phyloP scores from a whole-genome alignment of 1,140 invertebrate genomes.

The Antheraea mylitta region DNA sequence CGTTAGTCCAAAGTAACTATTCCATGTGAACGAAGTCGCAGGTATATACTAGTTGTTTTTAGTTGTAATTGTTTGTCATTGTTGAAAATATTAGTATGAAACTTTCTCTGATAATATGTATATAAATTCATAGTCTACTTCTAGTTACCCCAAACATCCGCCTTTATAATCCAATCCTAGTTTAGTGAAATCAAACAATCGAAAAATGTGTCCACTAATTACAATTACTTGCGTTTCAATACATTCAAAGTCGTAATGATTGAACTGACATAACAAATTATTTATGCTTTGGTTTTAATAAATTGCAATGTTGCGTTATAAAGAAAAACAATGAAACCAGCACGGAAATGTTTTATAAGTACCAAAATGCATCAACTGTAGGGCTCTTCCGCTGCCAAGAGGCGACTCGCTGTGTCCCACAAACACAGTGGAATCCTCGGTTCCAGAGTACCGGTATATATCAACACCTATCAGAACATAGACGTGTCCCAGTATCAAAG shows the following conservation, averaged over 20 bases:
- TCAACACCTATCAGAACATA: slow-evolving; percentile 5
- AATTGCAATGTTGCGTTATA: not conserved
- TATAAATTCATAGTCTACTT: no score
- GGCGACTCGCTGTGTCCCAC: slow-evolving; percentile 29
- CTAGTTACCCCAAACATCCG: no score
- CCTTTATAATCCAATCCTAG: not conserved
- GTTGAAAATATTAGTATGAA: no score
- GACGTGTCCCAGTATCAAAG: slow-evolving; percentile 21
- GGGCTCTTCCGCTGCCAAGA: slow-evolving; percentile 34
- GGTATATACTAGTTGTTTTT: no score
- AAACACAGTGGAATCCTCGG: slow-evolving; percentile 30
- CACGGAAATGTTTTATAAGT: slow-evolving; percentile 18
- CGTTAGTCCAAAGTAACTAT: no score
- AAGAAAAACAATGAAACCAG: slow-evolving; percentile 4
- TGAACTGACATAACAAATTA: no score
- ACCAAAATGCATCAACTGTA: slow-evolving; percentile 51
- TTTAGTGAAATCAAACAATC: not conserved
- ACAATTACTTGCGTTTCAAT: no score
- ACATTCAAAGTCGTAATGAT: no score
- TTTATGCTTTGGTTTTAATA: not conserved
- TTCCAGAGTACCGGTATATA: not conserved
- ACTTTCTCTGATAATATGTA: no score
- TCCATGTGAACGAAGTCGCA: no score
- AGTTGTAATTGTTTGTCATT: no score
- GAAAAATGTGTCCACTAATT: not conserved